phyloP scores from a whole-genome alignment of 2,888 invertebrate genomes.

The Lycaena phlaeas region DNA sequence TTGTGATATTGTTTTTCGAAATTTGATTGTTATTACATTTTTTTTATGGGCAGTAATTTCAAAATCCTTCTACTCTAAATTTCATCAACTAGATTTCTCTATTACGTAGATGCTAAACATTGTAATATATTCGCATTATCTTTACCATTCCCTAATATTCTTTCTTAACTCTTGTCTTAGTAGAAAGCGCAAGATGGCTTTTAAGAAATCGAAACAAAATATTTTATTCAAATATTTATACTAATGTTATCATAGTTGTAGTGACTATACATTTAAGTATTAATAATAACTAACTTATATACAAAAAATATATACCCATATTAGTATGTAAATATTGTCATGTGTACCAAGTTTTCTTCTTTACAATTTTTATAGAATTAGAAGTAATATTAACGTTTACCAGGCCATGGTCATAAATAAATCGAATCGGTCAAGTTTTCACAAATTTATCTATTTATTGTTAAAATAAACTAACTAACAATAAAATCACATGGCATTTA shows the following conservation, averaged over 20 bases:
- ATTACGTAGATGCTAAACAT: slow-evolving; percentile 22
- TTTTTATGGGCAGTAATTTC: slow-evolving; percentile 14
- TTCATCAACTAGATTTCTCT: slow-evolving; percentile 19
- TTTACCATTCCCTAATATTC: slow-evolving; percentile 36
- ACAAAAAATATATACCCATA: slow-evolving; percentile 60
- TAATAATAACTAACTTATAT: slow-evolving; percentile 50
- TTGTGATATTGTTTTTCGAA: slow-evolving; percentile 31
- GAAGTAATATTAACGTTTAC: slow-evolving; percentile 8
- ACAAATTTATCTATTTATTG: no score
- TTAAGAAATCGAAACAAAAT: slow-evolving; percentile 45
- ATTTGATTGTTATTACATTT: slow-evolving; percentile 25
- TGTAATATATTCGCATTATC: slow-evolving; percentile 44
- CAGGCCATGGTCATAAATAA: slow-evolving; percentile 14
- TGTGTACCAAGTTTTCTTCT: slow-evolving; percentile 70
- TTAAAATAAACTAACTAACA: no score
- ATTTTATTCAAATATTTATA: slow-evolving; percentile 70
- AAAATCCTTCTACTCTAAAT: slow-evolving; percentile 19
- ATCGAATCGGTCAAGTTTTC: no score
- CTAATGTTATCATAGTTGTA: slow-evolving; percentile 60
- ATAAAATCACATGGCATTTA: no score
- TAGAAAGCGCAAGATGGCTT: slow-evolving; percentile 49
- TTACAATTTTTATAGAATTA: slow-evolving; percentile 59
- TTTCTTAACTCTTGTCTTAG: slow-evolving; percentile 39
- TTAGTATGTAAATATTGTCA: slow-evolving; percentile 61
- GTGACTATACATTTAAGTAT: slow-evolving; percentile 38